A percentile compares a stretch with the other conserved stretches of the same genome.
Conservation (phyloP, 2,888 invertebrate species). For the Papilio elwesi region DNA sequence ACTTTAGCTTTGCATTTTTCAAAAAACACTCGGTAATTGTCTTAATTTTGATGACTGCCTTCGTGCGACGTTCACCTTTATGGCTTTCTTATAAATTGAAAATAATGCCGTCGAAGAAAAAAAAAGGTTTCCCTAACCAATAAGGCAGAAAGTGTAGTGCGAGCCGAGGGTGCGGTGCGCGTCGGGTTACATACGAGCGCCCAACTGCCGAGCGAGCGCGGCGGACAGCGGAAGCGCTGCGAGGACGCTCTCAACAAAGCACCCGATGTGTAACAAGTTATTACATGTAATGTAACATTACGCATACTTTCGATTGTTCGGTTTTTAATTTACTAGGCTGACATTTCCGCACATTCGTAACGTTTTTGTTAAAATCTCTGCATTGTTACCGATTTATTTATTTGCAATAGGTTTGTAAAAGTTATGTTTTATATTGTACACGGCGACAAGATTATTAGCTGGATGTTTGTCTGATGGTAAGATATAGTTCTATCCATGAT, state of each 20-base stretch:
- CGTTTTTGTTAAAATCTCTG: background rate
- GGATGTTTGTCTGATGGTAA: too few species aligned
- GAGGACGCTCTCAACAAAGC: slow-evolving; percentile 26
- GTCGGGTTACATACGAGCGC: slow-evolving; percentile 49
- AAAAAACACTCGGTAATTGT: background rate
- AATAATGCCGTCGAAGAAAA: slow-evolving; percentile 60
- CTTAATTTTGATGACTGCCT: slow-evolving; percentile 38
- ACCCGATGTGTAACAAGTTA: slow-evolving; percentile 26
- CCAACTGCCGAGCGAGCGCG: slow-evolving; percentile 46
- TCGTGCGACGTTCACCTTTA: slow-evolving; percentile 49
- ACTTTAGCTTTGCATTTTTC: background rate
- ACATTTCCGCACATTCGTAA: background rate
- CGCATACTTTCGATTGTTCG: slow-evolving; percentile 8
- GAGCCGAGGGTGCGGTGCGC: slow-evolving; percentile 50
- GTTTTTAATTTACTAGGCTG: background rate
- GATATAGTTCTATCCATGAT: too few species aligned
- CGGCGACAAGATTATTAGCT: too few species aligned
- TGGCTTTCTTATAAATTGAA: slow-evolving; percentile 71
- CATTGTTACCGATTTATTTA: too few species aligned
- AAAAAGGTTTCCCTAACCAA: slow-evolving; percentile 73
- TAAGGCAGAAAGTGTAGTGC: slow-evolving; percentile 48
- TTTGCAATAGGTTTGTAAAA: too few species aligned
- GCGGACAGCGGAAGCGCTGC: slow-evolving; percentile 36
- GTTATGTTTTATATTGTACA: too few species aligned
- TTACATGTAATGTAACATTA: slow-evolving; percentile 19